Percentiles rank a stretch among this genome's conserved stretches.
Evolutionary conservation across 2,888 invertebrate genomes (phyloP).

Genomic region (Andrena bucephala): DNA sequence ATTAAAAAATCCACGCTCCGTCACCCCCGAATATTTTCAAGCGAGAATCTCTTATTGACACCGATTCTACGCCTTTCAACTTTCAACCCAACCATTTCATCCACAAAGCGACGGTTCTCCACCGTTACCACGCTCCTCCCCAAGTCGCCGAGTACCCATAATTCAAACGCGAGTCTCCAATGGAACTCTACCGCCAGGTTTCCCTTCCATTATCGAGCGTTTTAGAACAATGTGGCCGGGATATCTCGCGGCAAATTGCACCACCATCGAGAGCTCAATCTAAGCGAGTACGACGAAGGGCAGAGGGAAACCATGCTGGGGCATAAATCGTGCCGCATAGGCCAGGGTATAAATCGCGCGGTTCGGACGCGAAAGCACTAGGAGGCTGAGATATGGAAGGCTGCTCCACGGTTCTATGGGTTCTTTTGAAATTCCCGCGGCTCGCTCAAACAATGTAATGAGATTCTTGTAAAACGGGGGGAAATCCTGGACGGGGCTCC

Average conservation of each 20-base stretch:
- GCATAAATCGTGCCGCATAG: slow-evolving; percentile 70
- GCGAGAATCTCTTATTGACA: not conserved
- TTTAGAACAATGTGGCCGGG: slow-evolving; percentile 51
- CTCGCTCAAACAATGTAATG: slow-evolving; percentile 43
- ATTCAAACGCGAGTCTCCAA: not conserved
- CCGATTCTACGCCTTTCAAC: not conserved
- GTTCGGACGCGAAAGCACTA: slow-evolving; percentile 43
- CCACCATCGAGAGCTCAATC: slow-evolving; percentile 32
- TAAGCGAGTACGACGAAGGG: slow-evolving; percentile 37
- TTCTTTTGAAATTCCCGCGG: slow-evolving; percentile 44
- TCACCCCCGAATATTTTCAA: not conserved
- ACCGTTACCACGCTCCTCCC: not conserved
- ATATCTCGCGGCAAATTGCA: slow-evolving; percentile 57
- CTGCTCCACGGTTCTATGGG: not conserved
- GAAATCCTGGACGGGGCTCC: slow-evolving; percentile 7
- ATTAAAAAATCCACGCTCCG: too few relatives aligned
- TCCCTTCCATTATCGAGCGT: slow-evolving; percentile 17
- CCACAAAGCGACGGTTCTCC: not conserved
- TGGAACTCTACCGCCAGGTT: not conserved
- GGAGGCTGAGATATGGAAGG: slow-evolving; percentile 18
- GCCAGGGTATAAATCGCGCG: slow-evolving; percentile 72
- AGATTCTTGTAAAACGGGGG: slow-evolving; percentile 29
- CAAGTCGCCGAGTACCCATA: not conserved
- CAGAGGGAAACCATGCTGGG: slow-evolving; percentile 39
- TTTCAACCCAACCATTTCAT: not conserved